These are phyloP conservation scores for Pygmarrhopalites habei DNA, from an alignment of 1,140 invertebrate genomes.

Conservation along the genomic window DNA sequence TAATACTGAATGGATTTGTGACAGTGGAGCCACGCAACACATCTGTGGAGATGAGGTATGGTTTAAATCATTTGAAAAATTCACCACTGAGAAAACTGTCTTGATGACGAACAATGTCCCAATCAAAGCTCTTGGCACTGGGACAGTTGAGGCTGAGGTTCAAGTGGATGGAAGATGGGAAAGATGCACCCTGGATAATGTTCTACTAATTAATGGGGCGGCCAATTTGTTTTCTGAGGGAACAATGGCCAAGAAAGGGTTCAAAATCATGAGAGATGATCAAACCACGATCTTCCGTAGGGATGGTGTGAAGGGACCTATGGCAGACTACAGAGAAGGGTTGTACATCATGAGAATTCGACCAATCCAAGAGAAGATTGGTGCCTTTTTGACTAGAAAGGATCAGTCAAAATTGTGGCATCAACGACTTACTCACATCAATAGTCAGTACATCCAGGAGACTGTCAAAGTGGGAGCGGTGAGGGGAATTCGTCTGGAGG, in stretches of 20 bases:
- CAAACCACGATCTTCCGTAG: too few relatives aligned
- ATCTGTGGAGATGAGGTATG: not conserved
- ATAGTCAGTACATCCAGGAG: conserved; percentile 7
- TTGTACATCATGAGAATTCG: too few relatives aligned
- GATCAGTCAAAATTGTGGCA: conserved; percentile 19
- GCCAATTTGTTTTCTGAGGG: not conserved
- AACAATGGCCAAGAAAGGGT: too few relatives aligned
- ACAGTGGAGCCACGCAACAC: not conserved
- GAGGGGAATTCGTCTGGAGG: conserved; percentile 2
- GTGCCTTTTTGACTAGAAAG: too few relatives aligned
- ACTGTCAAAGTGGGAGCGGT: conserved; percentile 13
- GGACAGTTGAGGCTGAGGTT: not conserved
- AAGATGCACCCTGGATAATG: not conserved
- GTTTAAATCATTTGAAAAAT: not conserved
- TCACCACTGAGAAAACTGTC: not conserved
- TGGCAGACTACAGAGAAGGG: too few relatives aligned
- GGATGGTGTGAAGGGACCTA: too few relatives aligned
- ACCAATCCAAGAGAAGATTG: too few relatives aligned
- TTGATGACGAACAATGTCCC: not conserved
- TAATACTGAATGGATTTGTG: not conserved
- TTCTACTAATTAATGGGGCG: not conserved
- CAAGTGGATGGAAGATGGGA: not conserved
- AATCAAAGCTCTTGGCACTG: not conserved
- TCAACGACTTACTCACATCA: conserved; percentile 12
- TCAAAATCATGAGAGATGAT: too few relatives aligned